Evolutionary conservation across 2,113 vertebrate genomes (phyloP).

Genomic region (Plestiodon gilberti): DNA sequence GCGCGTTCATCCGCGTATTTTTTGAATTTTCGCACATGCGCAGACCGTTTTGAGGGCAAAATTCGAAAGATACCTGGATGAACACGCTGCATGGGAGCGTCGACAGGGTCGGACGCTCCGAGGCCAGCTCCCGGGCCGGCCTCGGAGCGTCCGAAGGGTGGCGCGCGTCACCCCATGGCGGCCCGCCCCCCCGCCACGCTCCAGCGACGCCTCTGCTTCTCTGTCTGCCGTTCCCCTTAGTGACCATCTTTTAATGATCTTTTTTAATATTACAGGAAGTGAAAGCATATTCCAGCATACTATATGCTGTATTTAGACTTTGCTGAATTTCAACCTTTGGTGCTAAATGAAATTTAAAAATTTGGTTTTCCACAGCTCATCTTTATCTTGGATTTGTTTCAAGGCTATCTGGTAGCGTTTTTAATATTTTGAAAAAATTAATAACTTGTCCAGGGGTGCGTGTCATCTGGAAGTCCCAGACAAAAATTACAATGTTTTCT

Average conservation of each 20-base stretch:
- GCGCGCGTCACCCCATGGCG: no score
- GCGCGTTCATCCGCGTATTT: no score
- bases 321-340: background rate
- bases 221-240: conserved; percentile 1
- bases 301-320: background rate
- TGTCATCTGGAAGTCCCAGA: conserved; percentile 22
- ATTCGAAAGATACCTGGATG: no score
- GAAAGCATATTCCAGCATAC: conserved; percentile 29
- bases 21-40: no score
- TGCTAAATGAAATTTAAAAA: background rate
- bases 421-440: conserved; percentile 38
- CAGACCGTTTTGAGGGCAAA: no score
- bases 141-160: no score
- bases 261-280: conserved; percentile 38
- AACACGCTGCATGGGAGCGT: no score
- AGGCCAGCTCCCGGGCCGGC: no score
- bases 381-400: background rate
- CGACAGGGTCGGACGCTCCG: no score
- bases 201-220: no score
- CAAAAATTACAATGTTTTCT: conserved; percentile 11
- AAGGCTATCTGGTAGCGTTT: background rate
- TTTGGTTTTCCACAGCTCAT: background rate
- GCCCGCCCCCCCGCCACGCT: no score
- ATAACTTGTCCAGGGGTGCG: conserved; percentile 36
- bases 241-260: conserved; percentile 15